phyloP scores from a whole-genome alignment of 2,888 invertebrate genomes.

The Ophraella communa region DNA sequence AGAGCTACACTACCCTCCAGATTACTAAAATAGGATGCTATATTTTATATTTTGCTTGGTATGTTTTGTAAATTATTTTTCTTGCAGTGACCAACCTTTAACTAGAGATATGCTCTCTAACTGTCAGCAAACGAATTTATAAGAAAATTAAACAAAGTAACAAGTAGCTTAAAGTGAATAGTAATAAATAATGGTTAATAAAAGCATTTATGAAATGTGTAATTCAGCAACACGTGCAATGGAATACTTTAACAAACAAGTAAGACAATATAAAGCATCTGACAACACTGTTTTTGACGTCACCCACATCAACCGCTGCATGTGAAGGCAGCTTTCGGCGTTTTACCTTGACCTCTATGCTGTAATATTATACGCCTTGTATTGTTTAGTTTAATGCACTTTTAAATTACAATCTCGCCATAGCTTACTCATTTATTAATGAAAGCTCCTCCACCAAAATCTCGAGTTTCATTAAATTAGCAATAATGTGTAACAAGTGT shows the following conservation, averaged over 20 bases:
- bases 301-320: constrained; percentile 13
- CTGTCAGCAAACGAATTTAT: too few relatives aligned
- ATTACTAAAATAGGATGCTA: too few relatives aligned
- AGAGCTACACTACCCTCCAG: too few relatives aligned
- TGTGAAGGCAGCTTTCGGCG: constrained; percentile 18
- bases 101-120: too few relatives aligned
- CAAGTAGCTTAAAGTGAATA: too few relatives aligned
- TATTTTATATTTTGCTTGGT: too few relatives aligned
- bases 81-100: too few relatives aligned
- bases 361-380: constrained; percentile 18
- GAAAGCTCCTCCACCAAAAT: not conserved
- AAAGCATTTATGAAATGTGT: too few relatives aligned
- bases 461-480: not conserved
- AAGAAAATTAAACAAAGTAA: too few relatives aligned
- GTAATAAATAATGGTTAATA: too few relatives aligned
- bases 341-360: constrained; percentile 37
- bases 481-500: not conserved
- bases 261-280: not conserved
- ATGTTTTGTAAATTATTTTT: too few relatives aligned
- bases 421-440: constrained; percentile 2
- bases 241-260: not conserved
- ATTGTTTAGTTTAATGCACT: constrained; percentile 3
- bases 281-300: constrained; percentile 17
- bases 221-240: too few relatives aligned
- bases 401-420: not conserved